phyloP scores from a whole-genome alignment of 2,113 vertebrate species.

The Apteryx mantelli region DNA sequence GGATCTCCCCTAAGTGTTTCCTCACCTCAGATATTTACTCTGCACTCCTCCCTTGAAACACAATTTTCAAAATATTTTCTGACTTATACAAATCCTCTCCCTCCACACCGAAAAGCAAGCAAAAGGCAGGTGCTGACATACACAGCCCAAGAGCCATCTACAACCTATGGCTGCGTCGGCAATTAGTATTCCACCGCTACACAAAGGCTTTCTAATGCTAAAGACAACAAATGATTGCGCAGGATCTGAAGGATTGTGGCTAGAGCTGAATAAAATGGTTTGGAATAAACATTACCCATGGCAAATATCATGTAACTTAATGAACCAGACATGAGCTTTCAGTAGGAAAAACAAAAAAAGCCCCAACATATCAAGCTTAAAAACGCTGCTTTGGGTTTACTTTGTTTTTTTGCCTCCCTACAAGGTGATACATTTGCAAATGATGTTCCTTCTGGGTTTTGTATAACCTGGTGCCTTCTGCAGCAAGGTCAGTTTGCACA shows the following conservation, averaged over 20 bases:
- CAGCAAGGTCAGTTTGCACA: neutral
- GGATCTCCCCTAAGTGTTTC: neutral
- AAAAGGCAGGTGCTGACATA: rapidly evolving
- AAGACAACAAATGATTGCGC: neutral
- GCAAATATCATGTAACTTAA: slow-evolving; percentile 1
- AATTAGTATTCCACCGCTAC: neutral
- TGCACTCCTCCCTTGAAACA: rapidly evolving
- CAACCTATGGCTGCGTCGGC: rapidly evolving
- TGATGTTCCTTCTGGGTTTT: neutral
- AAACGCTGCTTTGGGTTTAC: neutral
- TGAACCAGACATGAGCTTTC: slow-evolving; percentile 32
- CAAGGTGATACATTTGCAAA: neutral
- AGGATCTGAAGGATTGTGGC: neutral
- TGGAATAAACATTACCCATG: slow-evolving; percentile 41
- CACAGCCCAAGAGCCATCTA: neutral
- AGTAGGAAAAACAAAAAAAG: neutral
- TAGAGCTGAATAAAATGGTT: slow-evolving; percentile 11
- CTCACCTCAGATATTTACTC: neutral
- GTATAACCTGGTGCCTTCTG: neutral
- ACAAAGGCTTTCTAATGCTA: neutral
- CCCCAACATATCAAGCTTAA: neutral
- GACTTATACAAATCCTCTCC: neutral
- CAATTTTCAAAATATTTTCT: neutral
- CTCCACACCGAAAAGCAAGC: rapidly evolving
- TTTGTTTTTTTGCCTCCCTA: neutral